Conservation (phyloP, 2,113 vertebrate species). For the Dromaius novaehollandiae region DNA sequence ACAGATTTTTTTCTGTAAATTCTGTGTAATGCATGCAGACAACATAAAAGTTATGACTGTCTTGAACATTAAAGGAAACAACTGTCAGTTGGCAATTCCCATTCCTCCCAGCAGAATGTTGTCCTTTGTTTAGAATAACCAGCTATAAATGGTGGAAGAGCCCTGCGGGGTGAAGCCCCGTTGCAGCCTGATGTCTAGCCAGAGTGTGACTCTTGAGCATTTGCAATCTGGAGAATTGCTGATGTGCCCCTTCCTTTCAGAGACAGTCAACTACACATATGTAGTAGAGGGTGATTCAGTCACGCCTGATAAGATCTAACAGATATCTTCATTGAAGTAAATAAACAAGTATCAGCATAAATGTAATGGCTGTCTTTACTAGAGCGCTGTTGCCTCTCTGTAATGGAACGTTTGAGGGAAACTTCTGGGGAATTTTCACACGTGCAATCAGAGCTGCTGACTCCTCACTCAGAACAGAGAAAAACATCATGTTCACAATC, state of each 20-base stretch:
- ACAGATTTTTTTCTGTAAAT: neutral
- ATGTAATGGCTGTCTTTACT: neutral
- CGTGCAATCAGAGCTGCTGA: conserved; percentile 38
- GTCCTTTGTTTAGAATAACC: neutral
- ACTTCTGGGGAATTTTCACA: conserved; percentile 37
- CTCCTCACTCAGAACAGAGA: neutral
- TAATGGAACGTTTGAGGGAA: conserved; percentile 36
- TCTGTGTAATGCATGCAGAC: neutral
- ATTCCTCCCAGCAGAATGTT: neutral
- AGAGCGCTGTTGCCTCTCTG: neutral
- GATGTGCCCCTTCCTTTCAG: neutral
- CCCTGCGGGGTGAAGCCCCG: neutral
- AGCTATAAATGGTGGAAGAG: neutral
- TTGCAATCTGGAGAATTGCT: neutral
- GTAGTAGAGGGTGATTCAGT: conserved; percentile 5
- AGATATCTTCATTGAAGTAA: neutral
- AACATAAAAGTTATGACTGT: neutral
- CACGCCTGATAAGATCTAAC: neutral
- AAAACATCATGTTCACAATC: neutral
- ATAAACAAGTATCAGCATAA: conserved; percentile 22
- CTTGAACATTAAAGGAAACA: neutral
- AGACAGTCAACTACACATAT: neutral
- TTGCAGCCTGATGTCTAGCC: neutral
- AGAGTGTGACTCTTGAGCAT: neutral
- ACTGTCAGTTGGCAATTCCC: neutral